Conservation (phyloP, 2,113 vertebrate species). For the Ophiodon elongatus region DNA sequence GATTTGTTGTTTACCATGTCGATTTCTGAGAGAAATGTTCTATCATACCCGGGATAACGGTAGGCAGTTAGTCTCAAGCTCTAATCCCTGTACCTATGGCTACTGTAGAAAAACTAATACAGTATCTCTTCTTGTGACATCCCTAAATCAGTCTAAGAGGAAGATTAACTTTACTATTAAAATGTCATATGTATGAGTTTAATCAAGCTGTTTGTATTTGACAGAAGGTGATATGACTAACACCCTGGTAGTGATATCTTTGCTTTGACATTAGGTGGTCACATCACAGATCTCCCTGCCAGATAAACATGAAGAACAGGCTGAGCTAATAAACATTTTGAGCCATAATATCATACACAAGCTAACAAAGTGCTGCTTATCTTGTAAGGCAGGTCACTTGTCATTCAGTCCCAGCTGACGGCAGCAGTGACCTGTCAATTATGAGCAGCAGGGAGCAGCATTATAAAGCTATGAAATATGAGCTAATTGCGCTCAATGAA, state of each 20-base stretch:
- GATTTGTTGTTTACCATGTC: too few relatives aligned
- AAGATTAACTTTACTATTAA: background rate
- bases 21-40: too few relatives aligned
- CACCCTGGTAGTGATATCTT: background rate
- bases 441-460: background rate
- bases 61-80: too few relatives aligned
- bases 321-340: background rate
- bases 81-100: too few relatives aligned
- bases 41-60: too few relatives aligned
- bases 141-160: background rate
- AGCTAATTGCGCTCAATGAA: background rate
- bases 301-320: background rate
- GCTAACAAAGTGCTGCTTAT: conserved; percentile 8
- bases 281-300: background rate
- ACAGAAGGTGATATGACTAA: background rate
- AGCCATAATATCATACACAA: background rate
- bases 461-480: background rate
- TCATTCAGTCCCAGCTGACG: background rate
- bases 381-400: conserved; percentile 15
- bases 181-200: background rate
- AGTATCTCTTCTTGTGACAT: background rate
- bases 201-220: background rate
- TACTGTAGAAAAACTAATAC: background rate
- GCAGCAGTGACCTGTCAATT: conserved; percentile 8
- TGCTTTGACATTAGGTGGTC: background rate